Evolutionary conservation across 2,113 vertebrate genomes (phyloP), one percentile per base, ranked within the genome.

Genomic region (Hemicordylus capensis): DNA sequence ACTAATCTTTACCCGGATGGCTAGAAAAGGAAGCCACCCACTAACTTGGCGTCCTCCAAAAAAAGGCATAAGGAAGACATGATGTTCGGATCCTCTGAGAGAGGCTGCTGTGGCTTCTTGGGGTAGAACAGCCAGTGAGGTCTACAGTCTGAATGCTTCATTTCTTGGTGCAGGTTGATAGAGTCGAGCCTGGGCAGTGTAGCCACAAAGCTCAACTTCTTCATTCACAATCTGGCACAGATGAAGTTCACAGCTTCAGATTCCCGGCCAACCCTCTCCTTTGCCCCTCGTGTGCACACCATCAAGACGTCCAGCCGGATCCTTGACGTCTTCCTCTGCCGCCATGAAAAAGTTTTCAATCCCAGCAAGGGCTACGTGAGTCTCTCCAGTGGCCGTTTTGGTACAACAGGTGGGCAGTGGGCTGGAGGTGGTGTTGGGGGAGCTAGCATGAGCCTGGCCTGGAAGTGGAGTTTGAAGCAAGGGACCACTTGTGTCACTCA

Each of bases 121-220:
- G 59, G 5, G 37, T 34, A 46, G 19, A 26, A 37, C 14, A 34
- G 28, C 19, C n/a, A 37, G 2, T 39, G 66, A 31, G 28, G 6
- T 31, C 3, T 61, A 46, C 39, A 42, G 58, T 28, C 24, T 24
- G 51, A 37, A 78, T 17, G 20, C 64, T 72, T 42, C 59, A 34
- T 82, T 56, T 70, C 79, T 85, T 76, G 0, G 0, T 78, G 58
- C 93, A 99, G 98, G 94, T 95, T 99, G 90, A 99, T 99, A 1
- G 98, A 99, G 94, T 99, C 98, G 86, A 99, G 99, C 95, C 95
- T 99, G 83, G 98, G 98, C 92, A 99, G 98, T 2, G 98, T 99
- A n/a, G 98, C 99, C 93, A 99, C 99, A 84, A 99, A 99, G 91
- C 97, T 99, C 72, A 99, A 99, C 95, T 99, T 99, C 96, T 99